Evolutionary conservation across 2,888 invertebrate species (phyloP), one percentile per base, ranked within the genome.

Genomic region (Eupithecia inturbata): DNA sequence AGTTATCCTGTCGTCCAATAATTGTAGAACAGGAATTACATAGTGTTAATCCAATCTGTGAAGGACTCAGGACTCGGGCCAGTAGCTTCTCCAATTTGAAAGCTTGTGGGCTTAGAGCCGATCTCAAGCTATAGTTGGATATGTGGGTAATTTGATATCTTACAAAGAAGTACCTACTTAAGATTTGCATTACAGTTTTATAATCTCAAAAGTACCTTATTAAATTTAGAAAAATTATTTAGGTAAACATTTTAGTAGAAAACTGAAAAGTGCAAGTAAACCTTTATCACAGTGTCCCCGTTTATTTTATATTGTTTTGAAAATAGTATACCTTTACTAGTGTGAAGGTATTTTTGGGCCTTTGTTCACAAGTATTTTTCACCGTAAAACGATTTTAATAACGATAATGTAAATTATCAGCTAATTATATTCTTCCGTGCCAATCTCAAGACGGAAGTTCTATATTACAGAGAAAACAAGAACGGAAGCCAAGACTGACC

Each of bases 401-500:
- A 49, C 7, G n/a, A n/a, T n/a, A n/a, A 7, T 49, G 2, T 49
- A n/a, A n/a, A n/a, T 63, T 63, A 36, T n/a, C 36, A 66, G n/a
- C 66, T 64, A n/a, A 64, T 64, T 3, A 41, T 6, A 12, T 39
- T 22, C 66, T 39, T 41, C 57, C 67, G 16, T 67, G 62, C 26
- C 60, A 39, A 62, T 28, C 22, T 72, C 67, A 53, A 67, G 57
- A 67, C 39, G 67, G 36, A 49, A 70, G 64, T 74, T 41, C 45
- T 57, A 53, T n/a, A 68, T 76, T 77, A 70, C 71, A 73, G 82
- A 87, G 84, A 88, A 86, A 82, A 78, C 70, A 82, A 79, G 82
- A 84, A 85, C 85, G 92, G 94, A 94, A 94, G 93, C 91, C 74
- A 82, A 81, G 88, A 89, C 91, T 93, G 93, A 93, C 93, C 92